Percentiles rank a stretch among this genome's conserved stretches.
These are phyloP conservation scores for Hypercompe scribonia DNA, from an alignment of 2,888 invertebrate species.

Conservation along the genomic window DNA sequence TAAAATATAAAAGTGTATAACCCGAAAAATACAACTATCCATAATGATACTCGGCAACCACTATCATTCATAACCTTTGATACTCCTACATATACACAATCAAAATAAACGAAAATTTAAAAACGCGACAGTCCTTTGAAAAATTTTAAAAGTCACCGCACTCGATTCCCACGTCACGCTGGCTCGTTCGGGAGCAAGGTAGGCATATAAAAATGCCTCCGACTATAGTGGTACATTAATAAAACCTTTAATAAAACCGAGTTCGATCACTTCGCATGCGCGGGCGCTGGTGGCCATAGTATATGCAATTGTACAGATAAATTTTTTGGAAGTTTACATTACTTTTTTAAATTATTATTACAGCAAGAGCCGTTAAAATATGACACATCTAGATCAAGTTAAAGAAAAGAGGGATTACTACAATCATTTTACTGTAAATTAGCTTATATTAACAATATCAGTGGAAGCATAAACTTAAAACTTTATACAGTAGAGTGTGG, in stretches of 20 bases:
- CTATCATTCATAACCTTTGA: conserved; percentile 58
- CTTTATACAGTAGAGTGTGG: neutral
- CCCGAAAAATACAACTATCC: conserved; percentile 2
- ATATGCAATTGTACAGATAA: conserved; percentile 37
- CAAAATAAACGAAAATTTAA: conserved; percentile 25
- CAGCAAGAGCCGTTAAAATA: neutral
- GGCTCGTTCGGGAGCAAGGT: conserved; percentile 67
- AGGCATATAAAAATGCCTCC: conserved; percentile 79
- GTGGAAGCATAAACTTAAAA: neutral
- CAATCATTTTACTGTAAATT: too few relatives aligned
- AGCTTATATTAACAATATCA: too few relatives aligned
- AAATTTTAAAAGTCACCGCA: conserved; percentile 72
- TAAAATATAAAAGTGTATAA: conserved; percentile 5
- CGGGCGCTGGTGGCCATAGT: conserved; percentile 71
- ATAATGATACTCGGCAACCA: conserved; percentile 3
- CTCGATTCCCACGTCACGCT: conserved; percentile 74
- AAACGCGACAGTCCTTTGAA: conserved; percentile 57
- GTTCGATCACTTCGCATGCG: conserved; percentile 77
- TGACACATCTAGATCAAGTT: too few relatives aligned
- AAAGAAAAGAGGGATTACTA: neutral
- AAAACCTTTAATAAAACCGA: conserved; percentile 80
- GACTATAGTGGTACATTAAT: conserved; percentile 74
- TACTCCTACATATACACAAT: conserved; percentile 58
- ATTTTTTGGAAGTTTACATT: too few relatives aligned
- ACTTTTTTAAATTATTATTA: neutral